phyloP scores from a whole-genome alignment of 2,797 vertebrate genomes.

The Dendrocincla tyrannina region DNA sequence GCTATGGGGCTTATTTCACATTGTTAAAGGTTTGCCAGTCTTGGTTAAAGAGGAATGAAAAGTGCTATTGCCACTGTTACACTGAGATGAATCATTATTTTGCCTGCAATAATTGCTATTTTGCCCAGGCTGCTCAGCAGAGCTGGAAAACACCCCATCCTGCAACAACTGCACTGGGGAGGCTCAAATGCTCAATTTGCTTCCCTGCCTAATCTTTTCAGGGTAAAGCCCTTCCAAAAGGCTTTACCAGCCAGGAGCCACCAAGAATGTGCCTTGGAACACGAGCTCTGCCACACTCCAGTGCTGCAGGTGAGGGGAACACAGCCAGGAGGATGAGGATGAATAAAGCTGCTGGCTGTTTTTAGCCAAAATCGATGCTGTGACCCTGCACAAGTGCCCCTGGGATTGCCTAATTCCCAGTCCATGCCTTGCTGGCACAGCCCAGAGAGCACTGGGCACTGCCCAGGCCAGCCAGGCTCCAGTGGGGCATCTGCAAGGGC shows the following conservation, averaged over 20 bases:
- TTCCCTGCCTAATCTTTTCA: neutral
- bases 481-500: too few relatives aligned
- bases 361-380: neutral
- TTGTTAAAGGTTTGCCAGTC: neutral
- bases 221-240: neutral
- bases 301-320: neutral
- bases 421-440: neutral
- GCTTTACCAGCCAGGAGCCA: neutral
- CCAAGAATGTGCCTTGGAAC: neutral
- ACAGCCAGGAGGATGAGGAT: neutral
- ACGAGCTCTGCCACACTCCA: neutral
- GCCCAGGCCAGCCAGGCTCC: neutral
- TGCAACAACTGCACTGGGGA: neutral
- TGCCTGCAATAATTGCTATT: neutral
- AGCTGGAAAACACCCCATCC: neutral
- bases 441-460: neutral
- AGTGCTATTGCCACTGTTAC: neutral
- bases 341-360: neutral
- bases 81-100: neutral
- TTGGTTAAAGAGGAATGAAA: neutral
- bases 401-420: neutral
- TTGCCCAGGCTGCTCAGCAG: neutral
- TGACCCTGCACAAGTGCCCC: neutral
- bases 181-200: neutral
- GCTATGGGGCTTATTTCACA: neutral